phyloP scores from a whole-genome alignment of 2,888 invertebrate species.

The Oligia fasciuncula region DNA sequence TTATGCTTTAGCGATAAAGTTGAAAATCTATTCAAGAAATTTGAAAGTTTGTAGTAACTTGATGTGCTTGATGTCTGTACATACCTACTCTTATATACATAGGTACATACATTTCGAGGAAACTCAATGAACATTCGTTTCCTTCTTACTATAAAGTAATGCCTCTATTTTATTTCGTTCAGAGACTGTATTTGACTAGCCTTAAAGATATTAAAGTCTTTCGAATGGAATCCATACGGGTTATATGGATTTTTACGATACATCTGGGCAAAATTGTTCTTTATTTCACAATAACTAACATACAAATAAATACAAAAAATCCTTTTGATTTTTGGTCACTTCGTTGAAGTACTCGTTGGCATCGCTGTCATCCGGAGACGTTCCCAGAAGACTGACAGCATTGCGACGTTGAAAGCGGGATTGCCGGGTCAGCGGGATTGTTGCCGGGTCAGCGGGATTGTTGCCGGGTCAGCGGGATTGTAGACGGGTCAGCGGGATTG shows the following conservation, averaged over 20 bases:
- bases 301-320: neutral
- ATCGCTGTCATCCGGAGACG: neutral
- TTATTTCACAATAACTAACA: neutral
- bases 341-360: neutral
- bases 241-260: neutral
- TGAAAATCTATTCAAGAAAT: too few relatives aligned
- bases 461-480: too few relatives aligned
- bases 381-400: neutral
- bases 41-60: too few relatives aligned
- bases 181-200: neutral
- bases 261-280: neutral
- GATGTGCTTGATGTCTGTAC: too few relatives aligned
- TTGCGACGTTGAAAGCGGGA: neutral
- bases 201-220: constrained; percentile 2
- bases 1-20: too few relatives aligned
- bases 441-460: too few relatives aligned
- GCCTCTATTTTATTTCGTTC: constrained; percentile 10
- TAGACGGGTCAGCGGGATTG: too few relatives aligned
- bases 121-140: constrained; percentile 23
- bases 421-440: too few relatives aligned
- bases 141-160: constrained; percentile 17
- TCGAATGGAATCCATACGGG: neutral
- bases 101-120: constrained; percentile 11
- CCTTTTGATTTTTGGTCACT: neutral
- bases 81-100: neutral